phyloP scores from a whole-genome alignment of 2,113 vertebrate genomes.

The Larimichthys crocea region DNA sequence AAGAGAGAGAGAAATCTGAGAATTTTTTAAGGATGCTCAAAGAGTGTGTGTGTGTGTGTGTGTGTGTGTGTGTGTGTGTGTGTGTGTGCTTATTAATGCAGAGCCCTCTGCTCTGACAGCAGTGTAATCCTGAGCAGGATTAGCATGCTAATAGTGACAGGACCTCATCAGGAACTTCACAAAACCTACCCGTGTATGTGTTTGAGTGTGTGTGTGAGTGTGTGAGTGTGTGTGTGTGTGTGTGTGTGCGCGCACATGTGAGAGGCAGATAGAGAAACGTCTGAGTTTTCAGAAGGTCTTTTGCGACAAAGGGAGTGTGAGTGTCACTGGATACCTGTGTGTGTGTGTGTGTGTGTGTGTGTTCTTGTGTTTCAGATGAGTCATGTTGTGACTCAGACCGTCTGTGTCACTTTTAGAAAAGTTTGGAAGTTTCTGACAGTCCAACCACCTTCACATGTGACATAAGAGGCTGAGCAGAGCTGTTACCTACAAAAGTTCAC shows the following conservation, averaged over 20 bases:
- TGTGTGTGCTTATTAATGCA: constrained; percentile 38
- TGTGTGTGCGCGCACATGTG: background rate
- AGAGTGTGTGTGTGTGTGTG: background rate
- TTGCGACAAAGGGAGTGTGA: background rate
- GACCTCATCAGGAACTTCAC: constrained; percentile 36
- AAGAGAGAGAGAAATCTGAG: background rate
- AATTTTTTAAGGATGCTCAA: background rate
- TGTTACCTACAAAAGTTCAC: background rate
- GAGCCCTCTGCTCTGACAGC: constrained; percentile 38
- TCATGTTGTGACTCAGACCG: constrained; percentile 26
- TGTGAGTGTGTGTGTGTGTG: constrained; percentile 1
- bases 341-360: background rate
- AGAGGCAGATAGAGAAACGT: background rate
- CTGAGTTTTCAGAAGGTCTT: background rate
- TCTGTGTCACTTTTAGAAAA: constrained; percentile 4
- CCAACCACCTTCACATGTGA: background rate
- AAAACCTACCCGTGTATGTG: background rate
- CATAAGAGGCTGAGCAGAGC: background rate
- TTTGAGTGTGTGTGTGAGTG: constrained; percentile 2
- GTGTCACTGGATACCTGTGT: background rate
- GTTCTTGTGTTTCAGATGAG: background rate
- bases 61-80: constrained; percentile 1
- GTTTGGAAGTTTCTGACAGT: constrained; percentile 6
- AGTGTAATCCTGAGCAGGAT: constrained; percentile 45
- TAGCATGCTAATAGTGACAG: constrained; percentile 51